Evolutionary conservation across 2,888 invertebrate species (phyloP).

Genomic region (Drosophila affinis): DNA sequence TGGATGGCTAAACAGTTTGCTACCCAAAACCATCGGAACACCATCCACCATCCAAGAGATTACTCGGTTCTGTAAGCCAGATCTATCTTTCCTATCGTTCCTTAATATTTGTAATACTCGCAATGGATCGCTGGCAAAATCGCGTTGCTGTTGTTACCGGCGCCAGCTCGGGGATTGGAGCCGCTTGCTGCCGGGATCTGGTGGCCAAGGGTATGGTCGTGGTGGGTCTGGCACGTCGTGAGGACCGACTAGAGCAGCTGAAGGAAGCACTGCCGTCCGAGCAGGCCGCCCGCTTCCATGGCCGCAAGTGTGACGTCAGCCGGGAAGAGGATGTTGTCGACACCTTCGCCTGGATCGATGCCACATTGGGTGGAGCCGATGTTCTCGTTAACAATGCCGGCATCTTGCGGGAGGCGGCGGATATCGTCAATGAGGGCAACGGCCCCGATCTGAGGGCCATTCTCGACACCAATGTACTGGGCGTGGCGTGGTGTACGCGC

Average conservation of each 20-base stretch:
- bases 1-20: no score
- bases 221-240: conserved; percentile 85
- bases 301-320: conserved; percentile 85
- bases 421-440: conserved; percentile 55
- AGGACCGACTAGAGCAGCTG: conserved; percentile 82
- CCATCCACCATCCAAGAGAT: no score
- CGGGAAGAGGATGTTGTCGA: conserved; percentile 85
- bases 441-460: conserved; percentile 69
- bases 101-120: no score
- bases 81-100: no score
- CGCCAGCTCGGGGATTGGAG: conserved; percentile 87
- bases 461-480: conserved; percentile 84
- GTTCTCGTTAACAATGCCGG: conserved; percentile 86
- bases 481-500: conserved; percentile 84
- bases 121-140: conserved; percentile 85
- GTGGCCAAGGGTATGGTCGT: conserved; percentile 85
- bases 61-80: no score
- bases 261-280: conserved; percentile 51
- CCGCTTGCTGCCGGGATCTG: conserved; percentile 83
- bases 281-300: conserved; percentile 79
- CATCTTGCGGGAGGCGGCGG: conserved; percentile 23
- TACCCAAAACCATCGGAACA: no score
- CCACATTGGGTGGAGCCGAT: conserved; percentile 85
- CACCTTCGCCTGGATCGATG: conserved; percentile 85
- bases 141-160: conserved; percentile 87